A percentile compares a stretch with the other conserved stretches of the same genome.
Evolutionary conservation across 2,113 vertebrate species (phyloP).

Genomic region (Gobio gobio): DNA sequence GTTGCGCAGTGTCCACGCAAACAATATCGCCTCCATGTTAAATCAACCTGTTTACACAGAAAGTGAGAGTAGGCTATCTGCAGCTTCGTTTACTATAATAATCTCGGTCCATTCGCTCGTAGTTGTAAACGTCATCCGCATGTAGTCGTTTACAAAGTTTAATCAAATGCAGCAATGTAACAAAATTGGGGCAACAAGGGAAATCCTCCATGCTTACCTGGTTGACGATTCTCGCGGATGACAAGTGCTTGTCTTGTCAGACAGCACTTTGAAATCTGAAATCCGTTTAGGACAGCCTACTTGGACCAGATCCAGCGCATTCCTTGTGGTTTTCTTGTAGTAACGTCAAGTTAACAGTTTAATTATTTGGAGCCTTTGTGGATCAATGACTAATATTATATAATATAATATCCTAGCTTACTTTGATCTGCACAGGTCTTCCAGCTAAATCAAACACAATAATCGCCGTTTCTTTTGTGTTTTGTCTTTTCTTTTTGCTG

Average conservation of each 20-base stretch:
- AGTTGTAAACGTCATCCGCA: no score
- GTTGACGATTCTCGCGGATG: not conserved
- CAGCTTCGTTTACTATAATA: not conserved
- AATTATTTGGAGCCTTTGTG: not conserved
- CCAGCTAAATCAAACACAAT: not conserved
- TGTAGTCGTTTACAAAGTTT: not conserved
- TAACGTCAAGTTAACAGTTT: not conserved
- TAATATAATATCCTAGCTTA: not conserved
- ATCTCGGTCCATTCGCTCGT: not conserved
- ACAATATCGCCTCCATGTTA: no score
- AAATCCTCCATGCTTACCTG: not conserved
- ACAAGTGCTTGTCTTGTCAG: not conserved
- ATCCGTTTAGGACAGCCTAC: constrained; percentile 20
- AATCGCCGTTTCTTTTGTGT: no score
- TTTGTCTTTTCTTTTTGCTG: not conserved
- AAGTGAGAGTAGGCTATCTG: no score
- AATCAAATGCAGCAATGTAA: not conserved
- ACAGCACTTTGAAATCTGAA: not conserved
- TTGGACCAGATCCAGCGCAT: constrained; percentile 17
- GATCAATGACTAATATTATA: not conserved
- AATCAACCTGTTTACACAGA: no score
- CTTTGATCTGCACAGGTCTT: not conserved
- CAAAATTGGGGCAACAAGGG: not conserved
- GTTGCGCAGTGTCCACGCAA: no score
- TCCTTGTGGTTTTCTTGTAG: not conserved